Evolutionary conservation across 1,140 invertebrate genomes (phyloP), one percentile per base, ranked within the genome.

Genomic region (Drosophila nasuta): DNA sequence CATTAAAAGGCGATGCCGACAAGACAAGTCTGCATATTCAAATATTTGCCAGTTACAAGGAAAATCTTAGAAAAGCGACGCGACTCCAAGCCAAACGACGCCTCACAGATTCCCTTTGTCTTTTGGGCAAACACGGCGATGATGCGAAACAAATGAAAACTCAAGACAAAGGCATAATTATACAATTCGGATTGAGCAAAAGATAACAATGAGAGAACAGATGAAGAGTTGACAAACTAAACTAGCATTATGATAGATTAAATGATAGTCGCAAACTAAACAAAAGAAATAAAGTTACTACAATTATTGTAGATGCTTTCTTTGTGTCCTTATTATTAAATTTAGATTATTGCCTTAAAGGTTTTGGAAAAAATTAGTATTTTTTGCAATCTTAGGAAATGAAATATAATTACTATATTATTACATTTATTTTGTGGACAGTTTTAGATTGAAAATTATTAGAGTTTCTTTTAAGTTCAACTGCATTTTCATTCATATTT

Each of bases 1-100:
- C 82, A 86, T 86, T 86, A 87, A 87, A 79, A 82, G 80, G 52
- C 79, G 76, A 63, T 54, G 68, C 83, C 82, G 82, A 60, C 81
- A 75, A 67, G 54, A 33, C 59, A 25, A 25, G 43, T 73, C 65
- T 75, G 41, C 58, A 35, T 56, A 45, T 60, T 62, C 76, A 77
- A 86, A 86, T 86, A 86, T 86, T 86, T 87, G 83, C 76, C 46
- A 79, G 52, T 67, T 70, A 20, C 79, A 48, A 25, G 79, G 69
- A 54, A 79, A 76, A 88, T 87, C 76, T 77, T 33, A 62, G 63
- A 59, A 38, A 73, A 33, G 33, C 33, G 33, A 75, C 64, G 3
- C 70, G 41, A 10, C 38, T 20, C 20, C 20, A 20, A 20, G 20
- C 17, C 17, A 17, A 17, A 10, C 30, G 30, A 10, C 38, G 64